Conservation (phyloP, 2,888 invertebrate genomes). For the Eudasyphora cyanicolor region DNA sequence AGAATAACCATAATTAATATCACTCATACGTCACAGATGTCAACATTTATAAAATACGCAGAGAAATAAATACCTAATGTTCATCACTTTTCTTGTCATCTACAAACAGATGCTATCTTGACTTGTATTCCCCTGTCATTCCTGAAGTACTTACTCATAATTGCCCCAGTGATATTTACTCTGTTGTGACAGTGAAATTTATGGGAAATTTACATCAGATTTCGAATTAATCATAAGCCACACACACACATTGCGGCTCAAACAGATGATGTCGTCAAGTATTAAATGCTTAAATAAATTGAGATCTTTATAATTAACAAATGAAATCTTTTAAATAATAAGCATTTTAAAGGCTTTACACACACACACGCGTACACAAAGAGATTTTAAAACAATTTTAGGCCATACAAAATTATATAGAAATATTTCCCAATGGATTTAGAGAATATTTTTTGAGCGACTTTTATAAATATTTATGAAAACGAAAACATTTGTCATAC, state of each 20-base stretch:
- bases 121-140: not conserved
- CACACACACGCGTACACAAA: no score
- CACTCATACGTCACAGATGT: constrained; percentile 4
- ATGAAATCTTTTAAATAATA: not conserved
- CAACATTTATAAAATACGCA: not conserved
- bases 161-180: not conserved
- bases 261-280: not conserved
- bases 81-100: not conserved
- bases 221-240: constrained; percentile 4
- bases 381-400: not conserved
- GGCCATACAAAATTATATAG: not conserved
- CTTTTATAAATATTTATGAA: not conserved
- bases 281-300: not conserved
- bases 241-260: not conserved
- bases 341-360: not conserved
- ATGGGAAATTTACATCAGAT: not conserved
- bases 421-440: not conserved
- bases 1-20: not conserved
- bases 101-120: not conserved
- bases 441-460: not conserved
- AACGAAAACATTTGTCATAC: not conserved
- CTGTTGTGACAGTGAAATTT: not conserved
- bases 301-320: not conserved
- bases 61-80: not conserved
- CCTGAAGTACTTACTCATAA: not conserved